Evolutionary conservation across 2,888 invertebrate genomes (phyloP).

Genomic region (Monochamus alternatus): DNA sequence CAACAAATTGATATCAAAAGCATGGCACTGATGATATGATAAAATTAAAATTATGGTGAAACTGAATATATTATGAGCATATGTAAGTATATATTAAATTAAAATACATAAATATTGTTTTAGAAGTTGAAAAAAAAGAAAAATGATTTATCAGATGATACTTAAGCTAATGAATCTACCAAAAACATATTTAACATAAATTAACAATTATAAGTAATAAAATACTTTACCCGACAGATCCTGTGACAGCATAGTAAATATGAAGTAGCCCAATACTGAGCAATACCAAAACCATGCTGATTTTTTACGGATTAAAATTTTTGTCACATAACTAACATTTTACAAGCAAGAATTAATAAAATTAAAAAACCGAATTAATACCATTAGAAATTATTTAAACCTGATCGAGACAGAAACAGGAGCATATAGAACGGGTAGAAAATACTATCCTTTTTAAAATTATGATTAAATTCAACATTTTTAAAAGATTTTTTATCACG

Average conservation of each 20-base stretch:
- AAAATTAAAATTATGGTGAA: too few species aligned
- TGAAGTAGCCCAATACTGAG: conserved; percentile 20
- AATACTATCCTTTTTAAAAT: conserved; percentile 15
- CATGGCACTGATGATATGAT: too few species aligned
- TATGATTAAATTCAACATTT: conserved; percentile 15
- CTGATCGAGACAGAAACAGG: background rate
- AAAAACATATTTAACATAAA: background rate
- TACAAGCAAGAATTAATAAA: background rate
- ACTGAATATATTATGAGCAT: too few species aligned
- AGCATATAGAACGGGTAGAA: background rate
- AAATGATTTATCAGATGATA: too few species aligned
- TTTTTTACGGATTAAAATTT: conserved; percentile 20
- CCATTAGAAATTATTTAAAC: conserved; percentile 3
- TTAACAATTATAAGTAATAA: background rate
- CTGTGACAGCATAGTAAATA: conserved; percentile 12
- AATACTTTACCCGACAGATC: conserved; percentile 33
- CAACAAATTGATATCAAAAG: too few species aligned
- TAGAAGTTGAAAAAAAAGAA: too few species aligned
- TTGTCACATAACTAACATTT: conserved; percentile 38
- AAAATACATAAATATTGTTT: too few species aligned
- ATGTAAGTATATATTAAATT: too few species aligned
- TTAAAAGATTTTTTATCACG: conserved; percentile 14
- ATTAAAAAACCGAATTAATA: background rate
- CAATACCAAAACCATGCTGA: conserved; percentile 23
- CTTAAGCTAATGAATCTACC: background rate